Conservation (phyloP, 1,140 invertebrate species). For the Limonius californicus region DNA sequence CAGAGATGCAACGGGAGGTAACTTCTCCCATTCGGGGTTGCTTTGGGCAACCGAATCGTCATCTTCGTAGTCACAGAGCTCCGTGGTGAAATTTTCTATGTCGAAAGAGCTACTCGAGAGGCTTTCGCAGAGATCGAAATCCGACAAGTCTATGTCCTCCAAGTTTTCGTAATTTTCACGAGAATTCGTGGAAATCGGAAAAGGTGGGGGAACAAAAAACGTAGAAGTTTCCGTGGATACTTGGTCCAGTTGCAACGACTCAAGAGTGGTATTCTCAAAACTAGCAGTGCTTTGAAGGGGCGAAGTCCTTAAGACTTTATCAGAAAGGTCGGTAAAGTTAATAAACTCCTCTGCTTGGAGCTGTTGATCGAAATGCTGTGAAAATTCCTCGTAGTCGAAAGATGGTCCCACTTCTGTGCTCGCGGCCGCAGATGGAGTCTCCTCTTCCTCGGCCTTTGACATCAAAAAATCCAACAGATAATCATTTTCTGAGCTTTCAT, state of each 20-base stretch:
- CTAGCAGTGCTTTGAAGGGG: too few relatives aligned
- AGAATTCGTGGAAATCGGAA: background rate
- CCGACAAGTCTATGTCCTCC: slow-evolving; percentile 28
- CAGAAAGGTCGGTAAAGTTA: background rate
- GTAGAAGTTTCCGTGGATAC: background rate
- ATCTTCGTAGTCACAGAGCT: slow-evolving; percentile 26
- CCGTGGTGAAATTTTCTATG: slow-evolving; percentile 28
- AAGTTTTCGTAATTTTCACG: background rate
- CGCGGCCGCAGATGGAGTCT: background rate
- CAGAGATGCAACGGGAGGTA: background rate
- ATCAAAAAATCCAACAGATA: slow-evolving; percentile 37
- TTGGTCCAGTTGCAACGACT: too few relatives aligned
- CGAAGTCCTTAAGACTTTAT: too few relatives aligned
- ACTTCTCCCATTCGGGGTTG: slow-evolving; percentile 22
- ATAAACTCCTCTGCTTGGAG: background rate
- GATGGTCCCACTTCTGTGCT: slow-evolving; percentile 29
- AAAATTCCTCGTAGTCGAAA: slow-evolving; percentile 41
- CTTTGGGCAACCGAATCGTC: slow-evolving; percentile 32
- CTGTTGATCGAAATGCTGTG: slow-evolving; percentile 27
- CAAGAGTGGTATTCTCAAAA: too few relatives aligned
- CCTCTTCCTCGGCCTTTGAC: slow-evolving; percentile 1
- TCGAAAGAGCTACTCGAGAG: slow-evolving; percentile 34
- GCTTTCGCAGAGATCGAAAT: slow-evolving; percentile 35
- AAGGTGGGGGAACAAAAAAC: background rate
- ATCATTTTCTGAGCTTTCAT: slow-evolving; percentile 19